Evolutionary conservation across 2,888 invertebrate genomes (phyloP), one percentile per base, ranked within the genome.

Genomic region (Trichopoda pennipes): DNA sequence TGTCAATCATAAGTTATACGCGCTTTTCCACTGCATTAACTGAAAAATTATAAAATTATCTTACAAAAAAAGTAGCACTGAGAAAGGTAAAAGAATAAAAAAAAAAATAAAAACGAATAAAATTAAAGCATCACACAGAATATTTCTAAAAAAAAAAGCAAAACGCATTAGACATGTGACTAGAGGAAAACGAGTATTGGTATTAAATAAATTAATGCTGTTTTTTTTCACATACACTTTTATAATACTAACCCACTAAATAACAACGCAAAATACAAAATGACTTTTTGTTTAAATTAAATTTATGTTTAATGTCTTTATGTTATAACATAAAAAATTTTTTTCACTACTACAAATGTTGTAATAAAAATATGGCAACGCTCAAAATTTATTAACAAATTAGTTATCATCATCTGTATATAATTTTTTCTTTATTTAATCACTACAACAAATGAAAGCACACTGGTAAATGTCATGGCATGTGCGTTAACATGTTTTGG

Each of bases 1-100:
- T 88, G 89, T 88, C 88, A 88, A 88, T 88, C 88, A 88, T 87
- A 88, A 82, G 79, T 79, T 82, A 76, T 82, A 79, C 75, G 82
- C 79, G 82, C 82, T 82, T 82, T 82, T 82, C 79, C 82, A 82
- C 82, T 82, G 82, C 79, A 82, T 79, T 79, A 79, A 82, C 68
- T 79, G 70, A 66, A 68, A 76, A 64, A 63, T 75, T 76, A 75
- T 79, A 72, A 16, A 44, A 68, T 68, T 58, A 42, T 12, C n/a
- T 9, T n/a, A 42, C 69, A 8, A 38, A 35, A 56, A 69, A 35
- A 42, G 28, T 21, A 28, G 42, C 23, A 49, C 32, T 19, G 16
- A 7, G 14, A n/a, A 17, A 49, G 21, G 16, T 17, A 32, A 47
- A 35, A 10, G 44, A 49, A 55, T 6, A 28, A 23, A 49, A 28